Base-by-base conservation (phyloP, 2,888 invertebrate species). In the Leucophora obtusa region DNA sequence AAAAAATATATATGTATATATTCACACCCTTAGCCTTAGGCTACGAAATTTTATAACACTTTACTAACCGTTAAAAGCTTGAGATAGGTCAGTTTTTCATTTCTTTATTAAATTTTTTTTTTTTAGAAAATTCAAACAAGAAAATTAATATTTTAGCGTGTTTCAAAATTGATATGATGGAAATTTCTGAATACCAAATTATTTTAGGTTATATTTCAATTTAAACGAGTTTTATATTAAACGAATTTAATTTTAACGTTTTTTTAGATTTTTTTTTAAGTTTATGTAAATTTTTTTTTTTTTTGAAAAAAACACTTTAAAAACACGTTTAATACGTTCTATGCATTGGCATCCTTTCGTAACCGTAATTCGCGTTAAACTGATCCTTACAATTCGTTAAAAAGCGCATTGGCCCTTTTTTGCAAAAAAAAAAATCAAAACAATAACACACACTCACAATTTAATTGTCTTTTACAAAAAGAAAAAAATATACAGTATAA, bases 291-390 rank as follows among this genome's bases (percentile, higher is more conserved):
- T 43, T 60, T 21, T 71, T 58, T 47, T 51, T 24, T 35, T 59
- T 53, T 47, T 43, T 65, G 15, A 33, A 59, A 43, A 21, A 28
- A 73, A 59, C 58, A 43, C 60, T 69, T 60, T 21, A 76, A 66
- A 66, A 35, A 35, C 59, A 79, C 79, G 79, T 76, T 82, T 79
- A 76, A 60, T 72, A 73, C 80, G 78, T 69, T 83, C 84, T 63
- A 81, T 84, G 86, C 88, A 83, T 83, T 85, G 82, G 85, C 86
- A 85, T 86, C 87, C 90, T 89, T 87, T 88, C 89, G 87, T 88
- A 87, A 87, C 87, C 87, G 89, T 88, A 87, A 87, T 89, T 90
- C 89, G 89, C 90, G 89, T 86, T 88, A 86, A 89, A 90, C 90
- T 90, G 89, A 88, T 88, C 88, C 88, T 88, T 87, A 87, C 87